Base-by-base conservation (phyloP, 1,140 invertebrate species). In the Danaus plexippus region DNA sequence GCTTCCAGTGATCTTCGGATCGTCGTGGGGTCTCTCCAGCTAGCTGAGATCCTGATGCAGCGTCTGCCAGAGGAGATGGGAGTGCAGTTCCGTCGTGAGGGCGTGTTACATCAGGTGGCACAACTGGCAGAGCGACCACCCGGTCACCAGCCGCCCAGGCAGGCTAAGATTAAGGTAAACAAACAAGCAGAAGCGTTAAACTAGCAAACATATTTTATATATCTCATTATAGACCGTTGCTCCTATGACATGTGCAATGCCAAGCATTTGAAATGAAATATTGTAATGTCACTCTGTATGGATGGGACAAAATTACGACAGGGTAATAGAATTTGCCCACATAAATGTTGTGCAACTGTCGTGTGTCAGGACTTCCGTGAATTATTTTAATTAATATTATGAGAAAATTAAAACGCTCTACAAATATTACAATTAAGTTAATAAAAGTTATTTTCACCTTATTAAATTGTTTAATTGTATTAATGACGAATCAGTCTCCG, bases 1-100 rank as follows among this genome's bases (percentile, higher is more conserved):
- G 97, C 97, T 0, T 98, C 97, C 0, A 94, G 93, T 71, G 97
- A 99, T 89, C 88, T 98, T 47, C 92, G 96, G 72, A 98, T 99
- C 69, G 96, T 98, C 15, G 97, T 99, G 48, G 96, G 96, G 53
- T 97, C 97, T n/a, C 86, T 99, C 44, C 97, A 99, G 88, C 95
- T 99, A 91, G 95, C 96, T 11, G 95, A 97, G 80, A 96, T 99
- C 65, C 85, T 99, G 11, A 98, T 99, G 96, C 94, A 96, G 77
- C 97, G 98, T 72, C 84, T 99, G 59, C 96, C 97, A 3, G 94
- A 98, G 67, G 92, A 98, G 32, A 99, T 99, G 89, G 94, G 93
- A 46, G 92, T 96, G 44, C 97, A 97, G 88, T 99, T 99, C 79
- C 92, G 96, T 43, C 91, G 97, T 60, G 97, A 99, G 88, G 97